Evolutionary conservation across 2,888 invertebrate genomes (phyloP).

Genomic region (Prenolepis imparis): DNA sequence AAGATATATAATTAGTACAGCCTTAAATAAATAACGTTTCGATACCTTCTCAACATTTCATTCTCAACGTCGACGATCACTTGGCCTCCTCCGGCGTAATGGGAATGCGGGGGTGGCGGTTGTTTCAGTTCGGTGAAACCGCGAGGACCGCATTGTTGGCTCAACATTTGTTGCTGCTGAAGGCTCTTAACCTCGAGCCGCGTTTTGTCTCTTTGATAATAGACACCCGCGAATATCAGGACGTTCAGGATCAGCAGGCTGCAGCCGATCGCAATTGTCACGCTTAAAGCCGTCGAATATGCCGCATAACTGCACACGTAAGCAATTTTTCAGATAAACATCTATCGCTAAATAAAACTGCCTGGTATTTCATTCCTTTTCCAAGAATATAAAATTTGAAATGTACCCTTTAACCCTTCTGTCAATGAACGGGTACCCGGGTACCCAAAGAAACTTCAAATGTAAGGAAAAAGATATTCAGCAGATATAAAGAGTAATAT

Average conservation of each 20-base stretch:
- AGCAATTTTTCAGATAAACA: background rate
- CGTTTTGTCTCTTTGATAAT: conserved; percentile 95
- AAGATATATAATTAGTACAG: background rate
- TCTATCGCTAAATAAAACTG: background rate
- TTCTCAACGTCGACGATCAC: conserved; percentile 94
- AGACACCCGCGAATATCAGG: conserved; percentile 97
- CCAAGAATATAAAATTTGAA: background rate
- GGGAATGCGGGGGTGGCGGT: conserved; percentile 91
- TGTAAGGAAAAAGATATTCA: no score
- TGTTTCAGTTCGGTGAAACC: conserved; percentile 84
- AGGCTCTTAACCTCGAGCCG: conserved; percentile 92
- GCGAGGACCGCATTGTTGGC: conserved; percentile 91
- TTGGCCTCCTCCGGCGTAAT: conserved; percentile 93
- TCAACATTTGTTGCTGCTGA: conserved; percentile 92
- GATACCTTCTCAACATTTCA: conserved; percentile 88
- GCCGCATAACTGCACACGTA: conserved; percentile 86
- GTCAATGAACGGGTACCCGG: no score
- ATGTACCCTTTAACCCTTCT: no score
- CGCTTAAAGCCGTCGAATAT: conserved; percentile 96
- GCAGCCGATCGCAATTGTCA: conserved; percentile 97
- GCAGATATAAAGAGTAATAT: no score
- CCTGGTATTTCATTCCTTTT: background rate
- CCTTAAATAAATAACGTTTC: conserved; percentile 7
- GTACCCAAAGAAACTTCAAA: no score
- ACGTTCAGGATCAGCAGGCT: conserved; percentile 96